Conservation (phyloP, 2,888 invertebrate species). For the Drosophila mayaguana region DNA sequence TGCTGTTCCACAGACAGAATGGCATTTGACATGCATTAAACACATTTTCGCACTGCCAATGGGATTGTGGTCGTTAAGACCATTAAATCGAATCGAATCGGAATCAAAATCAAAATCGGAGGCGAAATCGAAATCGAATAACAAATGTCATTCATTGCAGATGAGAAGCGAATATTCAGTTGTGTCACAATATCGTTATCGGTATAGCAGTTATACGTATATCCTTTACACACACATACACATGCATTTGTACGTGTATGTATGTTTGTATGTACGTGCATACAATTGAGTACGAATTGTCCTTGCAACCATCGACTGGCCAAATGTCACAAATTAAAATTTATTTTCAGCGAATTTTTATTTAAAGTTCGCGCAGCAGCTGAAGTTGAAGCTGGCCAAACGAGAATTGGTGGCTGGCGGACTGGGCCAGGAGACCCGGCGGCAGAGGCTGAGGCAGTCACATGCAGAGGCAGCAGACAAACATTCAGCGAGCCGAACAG, state of each 20-base stretch:
- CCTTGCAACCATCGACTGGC: conserved; percentile 30
- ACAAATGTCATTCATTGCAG: conserved; percentile 35
- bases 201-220: conserved; percentile 5
- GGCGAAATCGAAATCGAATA: conserved; percentile 4
- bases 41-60: too few species aligned
- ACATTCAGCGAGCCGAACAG: conserved; percentile 33
- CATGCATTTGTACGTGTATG: too few species aligned
- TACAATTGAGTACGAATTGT: conserved; percentile 17
- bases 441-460: background rate
- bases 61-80: too few species aligned
- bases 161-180: conserved; percentile 18
- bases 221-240: too few species aligned
- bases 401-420: too few species aligned
- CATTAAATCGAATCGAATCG: background rate
- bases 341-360: conserved; percentile 66
- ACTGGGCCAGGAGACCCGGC: too few species aligned
- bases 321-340: conserved; percentile 67
- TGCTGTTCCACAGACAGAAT: too few species aligned
- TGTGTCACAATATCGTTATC: conserved; percentile 56
- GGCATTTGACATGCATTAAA: too few species aligned
- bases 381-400: conserved; percentile 5
- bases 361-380: conserved; percentile 42
- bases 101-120: conserved; percentile 8
- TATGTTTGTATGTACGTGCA: background rate
- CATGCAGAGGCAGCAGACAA: background rate